Evolutionary conservation across 2,888 invertebrate genomes (phyloP).

Genomic region (Lithophane socia): DNA sequence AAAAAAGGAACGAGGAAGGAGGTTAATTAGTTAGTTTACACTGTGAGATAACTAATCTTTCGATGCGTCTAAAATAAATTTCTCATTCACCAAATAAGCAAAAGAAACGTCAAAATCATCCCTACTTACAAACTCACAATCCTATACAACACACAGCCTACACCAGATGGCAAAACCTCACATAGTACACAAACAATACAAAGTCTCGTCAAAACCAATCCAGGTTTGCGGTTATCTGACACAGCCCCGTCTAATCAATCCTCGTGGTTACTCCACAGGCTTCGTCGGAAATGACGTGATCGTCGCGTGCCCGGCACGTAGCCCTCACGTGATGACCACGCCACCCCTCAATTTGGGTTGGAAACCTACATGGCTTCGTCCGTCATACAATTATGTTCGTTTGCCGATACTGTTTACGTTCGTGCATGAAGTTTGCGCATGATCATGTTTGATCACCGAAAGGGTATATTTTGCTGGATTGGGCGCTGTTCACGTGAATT

Average conservation of each 20-base stretch:
- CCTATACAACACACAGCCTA: not conserved
- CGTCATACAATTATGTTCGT: constrained; percentile 46
- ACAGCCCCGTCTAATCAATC: constrained; percentile 24
- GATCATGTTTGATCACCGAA: constrained; percentile 29
- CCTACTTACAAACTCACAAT: not conserved
- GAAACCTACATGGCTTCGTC: constrained; percentile 70
- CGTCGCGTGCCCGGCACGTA: constrained; percentile 58
- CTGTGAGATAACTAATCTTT: not conserved
- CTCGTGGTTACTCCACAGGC: constrained; percentile 21
- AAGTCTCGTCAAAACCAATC: constrained; percentile 4
- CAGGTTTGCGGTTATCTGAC: constrained; percentile 1
- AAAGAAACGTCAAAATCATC: not conserved
- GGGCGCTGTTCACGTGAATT: not conserved
- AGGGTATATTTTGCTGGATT: constrained; percentile 2
- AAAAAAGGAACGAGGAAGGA: too few relatives aligned
- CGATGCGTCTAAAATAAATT: too few relatives aligned
- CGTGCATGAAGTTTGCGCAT: constrained; percentile 40
- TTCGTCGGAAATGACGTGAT: constrained; percentile 56
- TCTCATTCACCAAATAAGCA: not conserved
- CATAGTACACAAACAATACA: not conserved
- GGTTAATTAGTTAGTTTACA: not conserved
- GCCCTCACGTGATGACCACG: constrained; percentile 64
- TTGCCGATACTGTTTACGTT: constrained; percentile 34
- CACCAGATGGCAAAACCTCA: not conserved
- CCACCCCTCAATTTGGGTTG: constrained; percentile 67